Base-by-base conservation (phyloP, 2,113 vertebrate genomes). In the Polyodon spathula region DNA sequence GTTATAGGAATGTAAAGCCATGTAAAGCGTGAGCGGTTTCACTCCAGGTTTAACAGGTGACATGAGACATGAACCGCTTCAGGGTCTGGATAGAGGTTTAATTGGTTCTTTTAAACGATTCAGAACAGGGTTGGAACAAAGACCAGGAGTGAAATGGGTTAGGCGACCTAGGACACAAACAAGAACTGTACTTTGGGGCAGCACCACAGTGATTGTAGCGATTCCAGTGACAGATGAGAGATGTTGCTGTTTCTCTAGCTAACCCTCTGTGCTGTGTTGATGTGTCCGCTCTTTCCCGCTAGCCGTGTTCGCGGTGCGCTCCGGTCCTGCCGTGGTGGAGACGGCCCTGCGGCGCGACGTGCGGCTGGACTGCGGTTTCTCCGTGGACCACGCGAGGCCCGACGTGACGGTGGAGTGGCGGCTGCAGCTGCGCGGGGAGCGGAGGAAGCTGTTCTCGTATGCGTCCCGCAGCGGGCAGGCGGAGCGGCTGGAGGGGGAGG, bases 331-430 rank as follows among this genome's bases (percentile, higher is more conserved):
- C 1, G 12, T 11, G 0, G 52, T 86, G 62, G 75, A 65, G 15
- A 64, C 69, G 6, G 62, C 62, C 6, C 73, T 87, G 6, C 11
- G 65, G 15, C 65, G 60, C 10, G 64, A 78, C 2, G 73, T 67
- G 11, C 71, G 70, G 4, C 75, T 88, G 55, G 71, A 80, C 67
- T 89, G 88, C 48, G 76, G 81, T 70, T 88, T 86, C 58, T 56
- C 64, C 2, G 7, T 85, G 1, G 82, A 84, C 58, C 88, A 81
- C 68, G 75, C 67, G 40, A 63, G 2, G 1, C 61, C 79, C 0
- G 64, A 72, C 4, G 1, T 74, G 17, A 66, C 55, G 0, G 52
- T 80, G 46, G 76, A 71, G 55, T 84, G 89, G 88, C n/a, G 56
- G 1, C 5, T 59, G 9, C 77, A 72, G 3, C 40, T 40, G 2